A percentile compares a stretch with the other conserved stretches of the same genome.
Conservation (phyloP, 53 echinoderm and acorn worm genomes). For the Echinarachnius parma region DNA sequence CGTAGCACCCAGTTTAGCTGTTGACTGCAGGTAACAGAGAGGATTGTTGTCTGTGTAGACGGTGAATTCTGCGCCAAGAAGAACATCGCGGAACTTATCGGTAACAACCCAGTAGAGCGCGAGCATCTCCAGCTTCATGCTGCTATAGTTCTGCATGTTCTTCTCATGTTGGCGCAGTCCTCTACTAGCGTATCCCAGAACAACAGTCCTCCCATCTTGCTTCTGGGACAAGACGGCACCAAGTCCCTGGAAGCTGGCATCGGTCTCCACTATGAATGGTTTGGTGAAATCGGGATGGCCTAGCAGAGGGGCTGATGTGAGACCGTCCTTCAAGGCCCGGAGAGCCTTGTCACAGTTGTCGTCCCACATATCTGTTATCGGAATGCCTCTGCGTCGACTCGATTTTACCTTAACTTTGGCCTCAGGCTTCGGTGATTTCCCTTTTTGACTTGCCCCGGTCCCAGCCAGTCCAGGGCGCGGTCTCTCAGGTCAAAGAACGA, state of each 20-base stretch:
- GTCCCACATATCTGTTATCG: too few relatives aligned
- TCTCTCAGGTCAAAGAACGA: slow-evolving; percentile 37
- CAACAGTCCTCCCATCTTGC: slow-evolving; percentile 31
- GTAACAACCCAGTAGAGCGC: slow-evolving; percentile 38
- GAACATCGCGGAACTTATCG: slow-evolving; percentile 40
- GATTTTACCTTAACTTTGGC: too few relatives aligned
- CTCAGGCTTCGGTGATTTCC: too few relatives aligned
- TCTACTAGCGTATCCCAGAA: slow-evolving; percentile 47
- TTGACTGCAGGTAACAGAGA: slow-evolving; percentile 37
- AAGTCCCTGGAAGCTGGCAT: slow-evolving; percentile 51
- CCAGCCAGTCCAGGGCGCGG: too few relatives aligned
- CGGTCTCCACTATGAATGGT: slow-evolving; percentile 42
- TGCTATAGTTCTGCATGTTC: slow-evolving; percentile 57
- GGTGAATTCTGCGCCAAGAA: slow-evolving; percentile 9
- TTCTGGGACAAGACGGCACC: slow-evolving; percentile 49
- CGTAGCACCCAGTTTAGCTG: slow-evolving; percentile 45
- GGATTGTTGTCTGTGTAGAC: slow-evolving; percentile 45
- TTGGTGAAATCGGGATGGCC: slow-evolving; percentile 51
- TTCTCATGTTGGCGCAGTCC: slow-evolving; percentile 34
- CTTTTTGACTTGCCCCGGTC: too few relatives aligned
- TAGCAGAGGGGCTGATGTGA: slow-evolving; percentile 50
- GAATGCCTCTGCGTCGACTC: too few relatives aligned
- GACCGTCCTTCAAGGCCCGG: slow-evolving; percentile 12
- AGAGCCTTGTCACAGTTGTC: slow-evolving; percentile 15
- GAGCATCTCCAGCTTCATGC: slow-evolving; percentile 51